Evolutionary conservation across 2,113 vertebrate genomes (phyloP), one percentile per base, ranked within the genome.

Genomic region (Varanus salvator): DNA sequence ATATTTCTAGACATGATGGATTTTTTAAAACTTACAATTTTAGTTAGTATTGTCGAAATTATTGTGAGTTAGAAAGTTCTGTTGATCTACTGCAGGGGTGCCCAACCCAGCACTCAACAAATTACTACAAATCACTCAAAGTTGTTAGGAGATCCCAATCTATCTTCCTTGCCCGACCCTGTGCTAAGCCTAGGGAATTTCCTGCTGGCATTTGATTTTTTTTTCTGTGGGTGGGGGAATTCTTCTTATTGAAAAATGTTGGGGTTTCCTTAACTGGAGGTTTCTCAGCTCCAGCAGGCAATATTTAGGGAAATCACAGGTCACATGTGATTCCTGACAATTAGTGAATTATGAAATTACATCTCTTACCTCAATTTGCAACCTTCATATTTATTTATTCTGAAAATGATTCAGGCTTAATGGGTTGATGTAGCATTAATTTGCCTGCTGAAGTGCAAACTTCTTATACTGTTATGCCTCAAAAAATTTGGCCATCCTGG

Each of bases 151-250:
- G 64, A n/a, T n/a, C 44, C 69, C 44, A 52, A 27, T n/a, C 4
- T 52, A n/a, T 9, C 48, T 71, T 85, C 68, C 21, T 64, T 72
- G 48, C 48, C 66, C 72, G 69, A 77, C 9, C 8, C 38, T 86
- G 34, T 34, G 17, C 14, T 76, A 25, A 27, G 34, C 69, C 57
- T 60, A 48, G 44, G 57, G 87, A 50, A 14, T 50, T 89, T 84
- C 87, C 44, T 75, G 80, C 38, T 76, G 44, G 21, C 21, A 76
- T 54, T 19, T 66, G 38, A 44, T 48, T 11, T 64, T 23, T 74
- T 19, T 21, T 89, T 84, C 71, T n/a, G 80, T 84, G 50, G 71
- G 80, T 34, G 80, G 80, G 87, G 69, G 2, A 83, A 75, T 89
- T 83, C 12, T 88, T 74, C 57, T 17, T n/a, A 31, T 54, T 72